Base-by-base conservation (phyloP, 2,113 vertebrate genomes). In the Opisthocomus hoazin region DNA sequence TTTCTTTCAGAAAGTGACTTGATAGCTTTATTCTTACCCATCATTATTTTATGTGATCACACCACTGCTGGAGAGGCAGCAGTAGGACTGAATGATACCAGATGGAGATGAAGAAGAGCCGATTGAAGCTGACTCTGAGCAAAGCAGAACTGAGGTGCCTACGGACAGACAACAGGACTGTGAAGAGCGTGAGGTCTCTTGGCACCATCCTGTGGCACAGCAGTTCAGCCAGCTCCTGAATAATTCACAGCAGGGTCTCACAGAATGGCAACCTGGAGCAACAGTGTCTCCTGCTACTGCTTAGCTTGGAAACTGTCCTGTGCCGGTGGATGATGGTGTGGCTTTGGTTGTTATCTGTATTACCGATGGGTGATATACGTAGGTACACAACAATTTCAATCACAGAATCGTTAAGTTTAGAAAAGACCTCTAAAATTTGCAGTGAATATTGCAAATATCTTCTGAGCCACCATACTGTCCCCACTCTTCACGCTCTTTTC, bases 161-260 rank as follows among this genome's bases (percentile, higher is more conserved):
- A 90, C 29, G 48, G 87, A 68, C 58, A 57, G 82, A 79, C 53
- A n/a, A n/a, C 76, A 87, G 32, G 11, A 5, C 60, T 89, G 36
- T 54, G 71, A 89, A 75, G 89, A 61, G 51, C 3, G 45, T 30
- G 60, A 92, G 71, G 56, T 53, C 81, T 60, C 66, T 64, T 56
- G 56, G 66, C 66, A 79, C 73, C 68, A 70, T 65, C 46, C 66
- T 12, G 66, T 50, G 46, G 82, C 66, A 70, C 56, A 76, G 50
- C 24, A 41, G 45, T 84, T 87, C 82, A 53, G 46, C 34, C 50
- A 60, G 18, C 39, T 75, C 66, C 77, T 27, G 41, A 87, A 27
- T 76, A 80, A 92, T 84, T 87, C 82, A 75, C 92, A 75, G 60
- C 50, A 27, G 92, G 45, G 71, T 75, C 66, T 65, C 71, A 30